Base-by-base conservation (phyloP, 2,888 invertebrate species). In the Chloromyia formosa region DNA sequence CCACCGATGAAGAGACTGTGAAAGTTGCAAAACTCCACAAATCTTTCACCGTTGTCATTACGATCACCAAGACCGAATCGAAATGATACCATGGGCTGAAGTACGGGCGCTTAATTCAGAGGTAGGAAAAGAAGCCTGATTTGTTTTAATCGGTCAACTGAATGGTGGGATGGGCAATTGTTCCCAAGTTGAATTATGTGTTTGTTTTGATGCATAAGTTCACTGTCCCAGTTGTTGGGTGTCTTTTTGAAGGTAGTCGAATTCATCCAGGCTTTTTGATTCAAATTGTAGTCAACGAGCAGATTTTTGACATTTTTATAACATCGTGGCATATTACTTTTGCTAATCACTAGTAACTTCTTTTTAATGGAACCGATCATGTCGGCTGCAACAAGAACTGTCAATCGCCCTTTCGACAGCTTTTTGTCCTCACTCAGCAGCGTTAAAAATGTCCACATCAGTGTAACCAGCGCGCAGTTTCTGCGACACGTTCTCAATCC, bases 181-280 rank as follows among this genome's bases (percentile, higher is more conserved):
- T 42, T 12, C 5, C 5, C 42, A 9, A 42, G 42, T 12, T 9
- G 12, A 5, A 42, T 9, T 20, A 18, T 58, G 10, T 10, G 18
- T 58, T 20, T 9, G 10, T 58, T 58, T 22, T 58, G 16, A 14
- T 58, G 16, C 20, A 58, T 5, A 18, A 58, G 18, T 10, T 58
- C 4, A 4, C 20, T 14, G 22, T 16, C 20, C 58, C 16, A 58
- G 22, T 58, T 4, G n/a, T 35, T 7, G 35, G 16, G 1, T 1
- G 14, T 53, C 23, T 68, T 4, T 20, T 22, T 14, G 35, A 68
- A 68, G 14, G 53, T 18, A 14, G 20, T 53, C 5, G 53, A 53
- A 45, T 20, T 68, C 49, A 68, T 68, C 68, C 23, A 68, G 23
- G 68, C 68, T 23, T 68, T 68, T 49, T 27, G 12, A 16, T 68